Conservation (phyloP, 2,888 invertebrate genomes). For the Andricus curvator region DNA sequence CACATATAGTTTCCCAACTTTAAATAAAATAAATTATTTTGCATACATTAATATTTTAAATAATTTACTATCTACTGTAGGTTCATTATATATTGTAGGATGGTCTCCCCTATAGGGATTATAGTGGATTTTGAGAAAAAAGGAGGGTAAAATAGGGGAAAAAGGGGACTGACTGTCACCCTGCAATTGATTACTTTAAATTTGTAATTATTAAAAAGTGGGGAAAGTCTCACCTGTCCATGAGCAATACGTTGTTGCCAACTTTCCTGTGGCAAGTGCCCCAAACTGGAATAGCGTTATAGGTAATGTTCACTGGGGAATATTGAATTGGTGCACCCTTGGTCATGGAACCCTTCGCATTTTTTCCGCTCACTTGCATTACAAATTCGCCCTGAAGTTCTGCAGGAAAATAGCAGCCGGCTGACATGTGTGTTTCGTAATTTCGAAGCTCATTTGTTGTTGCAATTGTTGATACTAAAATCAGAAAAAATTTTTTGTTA, state of each 20-base stretch:
- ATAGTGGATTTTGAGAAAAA: too few relatives aligned
- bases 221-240: constrained; percentile 79
- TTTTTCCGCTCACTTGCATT: constrained; percentile 80
- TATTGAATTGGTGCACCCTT: constrained; percentile 80
- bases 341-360: constrained; percentile 71
- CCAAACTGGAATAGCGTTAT: constrained; percentile 84
- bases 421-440: constrained; percentile 64
- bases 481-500: neutral
- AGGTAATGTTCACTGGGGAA: constrained; percentile 82
- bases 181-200: neutral
- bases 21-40: too few relatives aligned
- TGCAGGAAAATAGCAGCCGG: constrained; percentile 83
- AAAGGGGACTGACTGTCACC: too few relatives aligned
- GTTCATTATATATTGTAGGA: too few relatives aligned
- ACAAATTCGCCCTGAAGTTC: constrained; percentile 84
- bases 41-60: too few relatives aligned
- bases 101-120: too few relatives aligned
- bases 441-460: constrained; percentile 56
- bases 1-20: too few relatives aligned
- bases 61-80: too few relatives aligned
- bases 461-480: constrained; percentile 58
- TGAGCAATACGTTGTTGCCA: constrained; percentile 82
- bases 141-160: too few relatives aligned
- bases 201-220: neutral
- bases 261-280: constrained; percentile 82